Percentiles rank a stretch among this genome's conserved stretches.
phyloP scores from a whole-genome alignment of 2,797 vertebrate genomes.

The Chelon labrosus region DNA sequence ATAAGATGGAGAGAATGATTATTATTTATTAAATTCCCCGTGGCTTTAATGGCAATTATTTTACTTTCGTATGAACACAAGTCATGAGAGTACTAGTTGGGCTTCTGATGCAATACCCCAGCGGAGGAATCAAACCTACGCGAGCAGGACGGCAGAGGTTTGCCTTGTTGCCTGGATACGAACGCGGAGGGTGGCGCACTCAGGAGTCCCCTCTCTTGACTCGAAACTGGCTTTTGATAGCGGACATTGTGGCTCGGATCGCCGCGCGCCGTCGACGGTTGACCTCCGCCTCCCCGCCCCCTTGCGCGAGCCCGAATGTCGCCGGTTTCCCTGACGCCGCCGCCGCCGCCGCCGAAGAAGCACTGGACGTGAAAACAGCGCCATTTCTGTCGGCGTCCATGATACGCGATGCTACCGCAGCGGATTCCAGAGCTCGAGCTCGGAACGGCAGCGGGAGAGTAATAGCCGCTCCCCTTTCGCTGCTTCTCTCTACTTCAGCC shows the following conservation, averaged over 20 bases:
- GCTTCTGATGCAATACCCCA: constrained; percentile 84
- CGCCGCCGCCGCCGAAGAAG: constrained; percentile 59
- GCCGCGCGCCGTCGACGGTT: not conserved
- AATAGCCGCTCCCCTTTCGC: constrained; percentile 84
- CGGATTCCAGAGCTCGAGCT: constrained; percentile 87
- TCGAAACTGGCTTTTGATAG: constrained; percentile 60
- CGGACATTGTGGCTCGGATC: constrained; percentile 79
- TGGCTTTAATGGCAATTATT: not conserved
- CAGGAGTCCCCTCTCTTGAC: constrained; percentile 10
- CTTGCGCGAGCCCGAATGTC: constrained; percentile 81
- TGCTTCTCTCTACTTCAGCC: constrained; percentile 76
- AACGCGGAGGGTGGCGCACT: constrained; percentile 77
- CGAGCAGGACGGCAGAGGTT: constrained; percentile 80
- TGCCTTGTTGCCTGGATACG: constrained; percentile 91
- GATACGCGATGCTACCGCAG: constrained; percentile 85
- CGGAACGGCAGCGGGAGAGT: constrained; percentile 87
- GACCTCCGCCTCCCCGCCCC: constrained; percentile 18
- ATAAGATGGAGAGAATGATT: no score
- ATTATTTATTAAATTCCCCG: not conserved
- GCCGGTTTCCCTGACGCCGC: constrained; percentile 72
- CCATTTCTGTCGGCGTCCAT: constrained; percentile 85
- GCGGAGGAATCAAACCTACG: constrained; percentile 88
- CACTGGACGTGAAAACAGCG: constrained; percentile 76
- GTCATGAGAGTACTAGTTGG: constrained; percentile 72
- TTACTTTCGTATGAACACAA: not conserved